phyloP scores from a whole-genome alignment of 2,888 invertebrate genomes.

The Thymelicus lineola region DNA sequence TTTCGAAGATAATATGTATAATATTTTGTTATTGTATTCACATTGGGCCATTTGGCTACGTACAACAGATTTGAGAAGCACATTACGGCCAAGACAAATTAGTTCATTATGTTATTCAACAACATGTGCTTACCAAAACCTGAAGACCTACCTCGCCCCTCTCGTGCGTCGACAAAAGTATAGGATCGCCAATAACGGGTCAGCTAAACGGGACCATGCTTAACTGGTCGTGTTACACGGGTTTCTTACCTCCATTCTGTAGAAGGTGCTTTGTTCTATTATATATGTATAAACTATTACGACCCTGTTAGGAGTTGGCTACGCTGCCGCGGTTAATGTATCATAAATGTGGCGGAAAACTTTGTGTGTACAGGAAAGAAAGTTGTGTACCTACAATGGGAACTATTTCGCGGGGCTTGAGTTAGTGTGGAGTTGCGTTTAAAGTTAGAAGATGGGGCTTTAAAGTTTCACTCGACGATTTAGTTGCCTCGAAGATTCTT shows the following conservation, averaged over 20 bases:
- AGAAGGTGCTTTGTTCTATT: conserved; percentile 48
- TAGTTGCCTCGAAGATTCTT: too few species aligned
- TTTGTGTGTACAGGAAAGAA: conserved; percentile 31
- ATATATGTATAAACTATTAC: conserved; percentile 47
- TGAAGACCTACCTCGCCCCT: conserved; percentile 42
- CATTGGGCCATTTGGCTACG: conserved; percentile 52
- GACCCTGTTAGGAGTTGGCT: conserved; percentile 45
- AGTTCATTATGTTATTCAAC: conserved; percentile 62
- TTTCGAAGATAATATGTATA: conserved; percentile 33
- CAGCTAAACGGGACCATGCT: conserved; percentile 41
- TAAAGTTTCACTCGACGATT: not conserved
- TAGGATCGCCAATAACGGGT: conserved; percentile 39
- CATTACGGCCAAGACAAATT: conserved; percentile 62
- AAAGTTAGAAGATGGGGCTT: not conserved
- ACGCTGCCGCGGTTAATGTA: conserved; percentile 43
- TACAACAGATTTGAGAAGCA: conserved; percentile 56
- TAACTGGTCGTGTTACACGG: conserved; percentile 40
- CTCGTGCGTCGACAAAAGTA: conserved; percentile 32
- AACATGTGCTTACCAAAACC: conserved; percentile 49
- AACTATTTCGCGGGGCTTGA: conserved; percentile 3
- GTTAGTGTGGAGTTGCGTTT: not conserved
- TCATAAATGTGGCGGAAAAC: conserved; percentile 43
- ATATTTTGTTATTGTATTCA: conserved; percentile 49
- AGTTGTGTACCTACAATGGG: conserved; percentile 16
- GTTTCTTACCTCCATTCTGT: conserved; percentile 46